phyloP scores from a whole-genome alignment of 92 coral and sea anemone genomes.

The Zoanthus sociatus region DNA sequence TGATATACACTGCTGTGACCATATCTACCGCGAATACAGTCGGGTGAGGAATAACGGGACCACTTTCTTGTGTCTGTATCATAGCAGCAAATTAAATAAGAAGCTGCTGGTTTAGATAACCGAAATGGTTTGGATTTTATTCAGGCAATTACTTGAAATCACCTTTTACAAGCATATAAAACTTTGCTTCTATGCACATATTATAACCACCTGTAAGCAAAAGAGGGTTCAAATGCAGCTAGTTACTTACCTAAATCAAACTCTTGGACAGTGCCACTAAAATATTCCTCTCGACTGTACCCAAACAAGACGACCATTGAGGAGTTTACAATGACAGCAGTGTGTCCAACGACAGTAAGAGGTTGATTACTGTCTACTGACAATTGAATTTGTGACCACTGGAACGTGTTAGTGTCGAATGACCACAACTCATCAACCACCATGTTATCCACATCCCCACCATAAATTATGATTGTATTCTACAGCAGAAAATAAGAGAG shows the following conservation, averaged over 20 bases:
- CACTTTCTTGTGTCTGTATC: constrained; percentile 16
- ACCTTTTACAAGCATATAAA: no score
- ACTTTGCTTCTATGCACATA: no score
- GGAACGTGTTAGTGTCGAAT: constrained; percentile 65
- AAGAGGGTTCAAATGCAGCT: background rate
- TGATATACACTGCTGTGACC: constrained; percentile 95
- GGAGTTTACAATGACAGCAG: constrained; percentile 76
- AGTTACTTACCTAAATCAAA: constrained; percentile 76
- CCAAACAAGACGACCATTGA: constrained; percentile 94
- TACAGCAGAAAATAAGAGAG: background rate
- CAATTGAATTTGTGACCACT: constrained; percentile 55
- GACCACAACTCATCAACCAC: constrained; percentile 72
- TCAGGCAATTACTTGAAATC: no score
- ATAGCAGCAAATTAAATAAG: background rate
- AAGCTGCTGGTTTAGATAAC: no score
- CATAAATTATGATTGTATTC: constrained; percentile 78
- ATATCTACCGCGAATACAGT: constrained; percentile 63
- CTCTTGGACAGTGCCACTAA: constrained; percentile 80
- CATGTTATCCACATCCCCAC: constrained; percentile 72
- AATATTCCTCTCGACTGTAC: constrained; percentile 67
- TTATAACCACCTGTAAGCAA: background rate
- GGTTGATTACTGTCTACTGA: constrained; percentile 65
- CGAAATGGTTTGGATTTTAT: no score
- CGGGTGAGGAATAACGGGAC: constrained; percentile 15
- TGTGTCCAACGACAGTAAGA: constrained; percentile 88